phyloP scores from a whole-genome alignment of 2,888 invertebrate genomes.

The Dryobotodes eremita region DNA sequence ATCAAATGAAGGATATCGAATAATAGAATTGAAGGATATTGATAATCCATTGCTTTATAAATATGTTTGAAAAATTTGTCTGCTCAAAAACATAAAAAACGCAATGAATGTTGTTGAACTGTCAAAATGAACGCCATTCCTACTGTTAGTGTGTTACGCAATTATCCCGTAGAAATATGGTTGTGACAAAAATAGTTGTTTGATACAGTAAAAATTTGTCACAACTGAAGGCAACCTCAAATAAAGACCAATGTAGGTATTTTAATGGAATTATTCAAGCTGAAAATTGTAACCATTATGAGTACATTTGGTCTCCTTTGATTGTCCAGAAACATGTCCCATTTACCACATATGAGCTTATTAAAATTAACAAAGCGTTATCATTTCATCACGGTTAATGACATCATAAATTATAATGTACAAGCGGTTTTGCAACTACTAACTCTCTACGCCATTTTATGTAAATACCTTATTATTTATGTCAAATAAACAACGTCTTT shows the following conservation, averaged over 20 bases:
- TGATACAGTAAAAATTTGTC: background rate
- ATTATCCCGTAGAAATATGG: no score
- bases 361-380: constrained; percentile 58
- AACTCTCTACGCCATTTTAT: constrained; percentile 58
- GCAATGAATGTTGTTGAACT: no score
- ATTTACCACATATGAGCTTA: constrained; percentile 34
- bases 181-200: background rate
- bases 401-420: constrained; percentile 64
- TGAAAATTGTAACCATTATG: background rate
- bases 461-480: constrained; percentile 68
- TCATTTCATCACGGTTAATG: constrained; percentile 62
- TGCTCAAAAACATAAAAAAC: no score
- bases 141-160: no score
- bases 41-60: no score
- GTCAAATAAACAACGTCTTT: constrained; percentile 63
- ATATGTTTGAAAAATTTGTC: no score
- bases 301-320: background rate
- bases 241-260: background rate
- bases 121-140: no score
- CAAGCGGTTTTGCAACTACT: constrained; percentile 59
- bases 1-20: no score
- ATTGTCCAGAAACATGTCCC: constrained; percentile 20
- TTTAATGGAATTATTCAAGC: background rate
- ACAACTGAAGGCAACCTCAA: background rate
- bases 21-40: no score